Evolutionary conservation across 2,888 invertebrate genomes (phyloP).

Genomic region (Branchipolynoe longqiensis): DNA sequence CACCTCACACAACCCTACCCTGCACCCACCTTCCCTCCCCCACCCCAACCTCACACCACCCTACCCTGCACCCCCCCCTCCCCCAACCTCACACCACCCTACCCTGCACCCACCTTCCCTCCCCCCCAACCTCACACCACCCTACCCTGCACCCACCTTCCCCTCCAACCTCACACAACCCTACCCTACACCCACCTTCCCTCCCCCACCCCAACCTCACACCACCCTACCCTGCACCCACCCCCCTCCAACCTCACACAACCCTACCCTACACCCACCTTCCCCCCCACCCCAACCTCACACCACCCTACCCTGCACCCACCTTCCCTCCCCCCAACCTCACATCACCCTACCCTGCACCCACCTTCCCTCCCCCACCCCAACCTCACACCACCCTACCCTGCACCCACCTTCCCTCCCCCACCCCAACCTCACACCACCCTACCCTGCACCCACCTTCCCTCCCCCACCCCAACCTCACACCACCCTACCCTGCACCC

Average conservation of each 20-base stretch:
- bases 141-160: background rate
- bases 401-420: background rate
- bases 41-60: too few relatives aligned
- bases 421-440: background rate
- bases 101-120: too few relatives aligned
- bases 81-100: too few relatives aligned
- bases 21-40: too few relatives aligned
- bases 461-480: too few relatives aligned
- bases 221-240: too few relatives aligned
- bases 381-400: background rate
- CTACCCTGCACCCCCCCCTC: too few relatives aligned
- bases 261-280: too few relatives aligned
- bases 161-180: background rate
- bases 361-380: background rate
- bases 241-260: too few relatives aligned
- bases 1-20: too few relatives aligned
- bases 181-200: too few relatives aligned
- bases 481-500: background rate
- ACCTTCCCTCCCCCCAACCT: background rate
- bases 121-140: background rate
- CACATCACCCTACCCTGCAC: background rate
- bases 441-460: background rate
- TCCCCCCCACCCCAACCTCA: background rate
- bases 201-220: too few relatives aligned
- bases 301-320: background rate